Evolutionary conservation across 2,888 invertebrate genomes (phyloP).

Genomic region (Amblyteles armatorius): DNA sequence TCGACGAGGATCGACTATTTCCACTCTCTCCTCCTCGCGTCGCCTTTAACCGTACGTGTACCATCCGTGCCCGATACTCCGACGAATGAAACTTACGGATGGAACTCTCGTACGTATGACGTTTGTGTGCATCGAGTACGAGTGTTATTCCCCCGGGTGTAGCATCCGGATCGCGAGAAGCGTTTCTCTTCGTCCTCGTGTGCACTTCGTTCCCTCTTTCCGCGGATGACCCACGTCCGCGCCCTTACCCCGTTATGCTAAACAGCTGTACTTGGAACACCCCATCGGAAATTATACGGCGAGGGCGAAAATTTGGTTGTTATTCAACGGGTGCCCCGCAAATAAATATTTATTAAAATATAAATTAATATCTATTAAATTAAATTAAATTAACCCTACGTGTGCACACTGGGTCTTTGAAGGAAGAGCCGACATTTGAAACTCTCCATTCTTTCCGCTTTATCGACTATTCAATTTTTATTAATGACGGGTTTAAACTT

Average conservation of each 20-base stretch:
- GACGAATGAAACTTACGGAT: conserved; percentile 18
- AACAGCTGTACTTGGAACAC: not conserved
- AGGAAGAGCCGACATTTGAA: too few relatives aligned
- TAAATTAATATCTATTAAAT: too few relatives aligned
- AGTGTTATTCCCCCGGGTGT: conserved; percentile 47
- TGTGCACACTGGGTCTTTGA: too few relatives aligned
- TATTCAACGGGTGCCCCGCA: too few relatives aligned
- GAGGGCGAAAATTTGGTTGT: too few relatives aligned
- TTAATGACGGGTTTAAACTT: too few relatives aligned
- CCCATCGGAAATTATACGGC: too few relatives aligned
- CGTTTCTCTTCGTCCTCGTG: conserved; percentile 3
- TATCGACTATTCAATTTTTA: too few relatives aligned
- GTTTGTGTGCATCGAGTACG: conserved; percentile 36
- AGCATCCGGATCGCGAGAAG: conserved; percentile 14
- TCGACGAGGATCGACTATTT: conserved; percentile 55
- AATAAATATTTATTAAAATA: too few relatives aligned
- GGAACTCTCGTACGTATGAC: conserved; percentile 41
- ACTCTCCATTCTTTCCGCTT: too few relatives aligned
- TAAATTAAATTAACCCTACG: too few relatives aligned
- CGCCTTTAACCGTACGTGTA: not conserved
- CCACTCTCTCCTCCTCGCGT: conserved; percentile 21
- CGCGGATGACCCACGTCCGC: conserved; percentile 17
- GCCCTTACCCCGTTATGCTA: conserved; percentile 27
- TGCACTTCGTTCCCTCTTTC: conserved; percentile 16
- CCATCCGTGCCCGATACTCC: not conserved